phyloP scores from a whole-genome alignment of 2,888 invertebrate species.

The Hirtodrosophila confusa region DNA sequence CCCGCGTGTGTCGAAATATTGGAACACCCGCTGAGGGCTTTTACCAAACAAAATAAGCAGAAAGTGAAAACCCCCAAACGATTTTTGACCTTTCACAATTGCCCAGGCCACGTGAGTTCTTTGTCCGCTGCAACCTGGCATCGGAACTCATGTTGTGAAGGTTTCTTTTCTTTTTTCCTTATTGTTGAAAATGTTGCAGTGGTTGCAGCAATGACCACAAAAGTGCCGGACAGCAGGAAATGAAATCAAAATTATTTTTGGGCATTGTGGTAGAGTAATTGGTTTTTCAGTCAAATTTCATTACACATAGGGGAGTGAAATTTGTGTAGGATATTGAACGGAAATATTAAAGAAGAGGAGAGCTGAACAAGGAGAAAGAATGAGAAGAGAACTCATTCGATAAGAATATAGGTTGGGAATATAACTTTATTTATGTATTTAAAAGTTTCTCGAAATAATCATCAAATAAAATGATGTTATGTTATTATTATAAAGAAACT shows the following conservation, averaged over 20 bases:
- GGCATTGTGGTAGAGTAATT: conserved; percentile 73
- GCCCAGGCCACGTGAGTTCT: conserved; percentile 59
- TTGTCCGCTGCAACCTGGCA: conserved; percentile 48
- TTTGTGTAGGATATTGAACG: conserved; percentile 28
- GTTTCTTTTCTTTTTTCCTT: conserved; percentile 19
- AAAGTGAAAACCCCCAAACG: conserved; percentile 69
- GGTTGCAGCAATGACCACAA: conserved; percentile 64
- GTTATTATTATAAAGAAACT: too few species aligned
- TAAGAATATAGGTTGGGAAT: neutral
- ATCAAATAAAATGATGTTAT: too few species aligned
- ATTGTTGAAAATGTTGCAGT: conserved; percentile 53
- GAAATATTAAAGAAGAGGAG: conserved; percentile 22
- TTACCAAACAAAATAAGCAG: conserved; percentile 28
- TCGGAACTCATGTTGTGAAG: conserved; percentile 33
- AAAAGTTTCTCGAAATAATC: too few species aligned
- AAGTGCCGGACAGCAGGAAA: conserved; percentile 60
- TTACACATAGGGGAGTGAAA: conserved; percentile 12
- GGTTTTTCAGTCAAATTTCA: conserved; percentile 68
- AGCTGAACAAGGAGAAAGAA: neutral
- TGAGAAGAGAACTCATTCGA: neutral
- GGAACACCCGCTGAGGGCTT: conserved; percentile 50
- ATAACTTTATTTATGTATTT: too few species aligned
- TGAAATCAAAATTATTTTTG: conserved; percentile 74
- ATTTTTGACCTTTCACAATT: conserved; percentile 69
- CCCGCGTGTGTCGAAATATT: conserved; percentile 21